Conservation (phyloP, 2,888 invertebrate genomes). For the Andricus curvator region DNA sequence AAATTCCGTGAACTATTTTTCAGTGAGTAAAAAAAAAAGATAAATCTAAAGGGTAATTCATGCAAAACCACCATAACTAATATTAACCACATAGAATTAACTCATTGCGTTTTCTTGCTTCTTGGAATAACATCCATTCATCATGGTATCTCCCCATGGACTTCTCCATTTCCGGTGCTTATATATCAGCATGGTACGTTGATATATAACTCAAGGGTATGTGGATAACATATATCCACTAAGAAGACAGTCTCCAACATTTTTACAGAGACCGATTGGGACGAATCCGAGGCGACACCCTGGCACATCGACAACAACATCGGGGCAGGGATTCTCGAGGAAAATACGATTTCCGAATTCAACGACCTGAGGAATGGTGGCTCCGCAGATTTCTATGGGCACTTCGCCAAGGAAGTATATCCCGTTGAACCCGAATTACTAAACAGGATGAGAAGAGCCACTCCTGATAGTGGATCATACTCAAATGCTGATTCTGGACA, state of each 20-base stretch:
- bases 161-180: conserved; percentile 37
- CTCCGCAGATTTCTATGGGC: conserved; percentile 16
- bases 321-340: conserved; percentile 9
- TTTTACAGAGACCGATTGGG: conserved; percentile 71
- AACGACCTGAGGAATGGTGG: conserved; percentile 29
- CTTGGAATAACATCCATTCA: conserved; percentile 30
- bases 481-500: conserved; percentile 41
- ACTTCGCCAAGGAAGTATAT: conserved; percentile 20
- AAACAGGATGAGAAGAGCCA: neutral
- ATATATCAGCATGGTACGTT: conserved; percentile 51
- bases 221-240: conserved; percentile 44
- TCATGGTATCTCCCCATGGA: conserved; percentile 29
- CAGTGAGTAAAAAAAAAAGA: neutral
- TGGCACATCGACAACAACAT: conserved; percentile 15
- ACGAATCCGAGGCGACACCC: conserved; percentile 55
- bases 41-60: neutral
- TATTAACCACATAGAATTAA: neutral
- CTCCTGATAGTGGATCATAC: neutral
- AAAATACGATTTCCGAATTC: conserved; percentile 13
- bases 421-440: neutral
- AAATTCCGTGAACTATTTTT: no score
- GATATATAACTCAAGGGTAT: conserved; percentile 31
- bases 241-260: conserved; percentile 67
- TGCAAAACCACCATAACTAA: conserved; percentile 15
- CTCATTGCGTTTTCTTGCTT: conserved; percentile 2